Evolutionary conservation across 2,888 invertebrate species (phyloP), one percentile per base, ranked within the genome.

Genomic region (Drosophila affinis): DNA sequence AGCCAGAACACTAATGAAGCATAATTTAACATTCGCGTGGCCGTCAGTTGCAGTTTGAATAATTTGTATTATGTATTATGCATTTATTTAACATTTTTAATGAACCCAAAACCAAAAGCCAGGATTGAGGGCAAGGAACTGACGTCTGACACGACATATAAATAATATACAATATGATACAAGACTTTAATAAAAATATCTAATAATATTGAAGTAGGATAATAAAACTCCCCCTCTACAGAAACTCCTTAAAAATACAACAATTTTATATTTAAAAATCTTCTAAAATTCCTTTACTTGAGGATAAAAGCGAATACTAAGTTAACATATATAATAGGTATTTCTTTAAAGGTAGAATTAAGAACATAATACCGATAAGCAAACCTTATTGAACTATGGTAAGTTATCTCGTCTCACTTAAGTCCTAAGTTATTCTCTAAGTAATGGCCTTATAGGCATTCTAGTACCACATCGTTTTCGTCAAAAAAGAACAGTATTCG

Each of bases 1-100:
- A 56, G 67, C 57, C 34, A 71, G 70, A 76, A 78, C 83, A 84
- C 83, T 84, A 84, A 84, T 84, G 83, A 84, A 88, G 87, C 83
- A 86, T 88, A 84, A 88, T 86, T 83, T 86, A 76, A 80, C 73
- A 87, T 78, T 73, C 80, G 80, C 71, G 75, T 54, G 29, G 45
- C 60, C 62, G 53, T 52, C 59, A 57, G 70, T 57, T 68, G 76
- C 73, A 76, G 39, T 77, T 72, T 76, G 78, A 77, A 80, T 85
- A 79, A 73, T 75, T 74, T 74, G 39, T 72, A 81, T 77, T 70
- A 77, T 78, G 55, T 72, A 81, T 77, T 72, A 77, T 78, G 55
- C 62, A 70, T 65, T 64, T 71, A 60, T 72, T 71, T 62, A 65
- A 61, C 63, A 77, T 55, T 81, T 87, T 81, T 83, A 88, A 83